Evolutionary conservation across 2,113 vertebrate genomes (phyloP), one percentile per base, ranked within the genome.

Genomic region (Cryptoleucopteryx plumbea): DNA sequence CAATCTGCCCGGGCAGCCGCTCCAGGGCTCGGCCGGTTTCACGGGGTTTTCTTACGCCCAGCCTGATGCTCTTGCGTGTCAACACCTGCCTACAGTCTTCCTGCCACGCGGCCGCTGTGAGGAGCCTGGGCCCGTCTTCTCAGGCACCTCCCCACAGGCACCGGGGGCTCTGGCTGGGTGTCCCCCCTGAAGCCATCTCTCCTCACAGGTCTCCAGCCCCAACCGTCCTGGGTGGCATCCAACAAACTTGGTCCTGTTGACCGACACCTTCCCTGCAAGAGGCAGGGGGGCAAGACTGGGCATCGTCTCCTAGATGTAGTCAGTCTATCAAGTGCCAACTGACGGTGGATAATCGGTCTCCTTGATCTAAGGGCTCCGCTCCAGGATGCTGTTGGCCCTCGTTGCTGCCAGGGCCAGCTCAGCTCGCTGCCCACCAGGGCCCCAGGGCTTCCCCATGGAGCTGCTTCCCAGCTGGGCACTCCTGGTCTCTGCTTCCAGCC

Each of bases 141-240:
- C 7, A 2, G 22, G 9, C 53, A 26, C 10, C 47, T 25, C 42
- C 23, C 27, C 10, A 2, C 10, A 32, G 25, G 56, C 16, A 1
- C 32, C 8, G 29, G 25, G 48, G 62, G 27, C 11, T 34, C 50
- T 19, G 23, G 9, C 9, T 50, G 31, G 3, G 7, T 27, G 50
- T 2, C 5, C 9, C 6, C 32, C 9, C 13, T 2, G 2, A 47
- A 47, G 50, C 50, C 34, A 16, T 14, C 19, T 45, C 61, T 9
- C 34, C 29, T 83, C 34, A 31, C 34, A 25, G 53, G 20, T 53
- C 34, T 45, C 32, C 47, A 68, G 53, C 23, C 25, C 25, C 16
- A 16, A 3, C 3, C 2, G 0, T 58, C 31, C 42, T n/a, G 42
- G 23, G 19, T 13, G 23, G 48, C 6, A 0, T 50, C 32, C 27